A percentile compares a stretch with the other conserved stretches of the same genome.
Conservation (phyloP, 1,140 invertebrate species). For the Drosophila arawakana region DNA sequence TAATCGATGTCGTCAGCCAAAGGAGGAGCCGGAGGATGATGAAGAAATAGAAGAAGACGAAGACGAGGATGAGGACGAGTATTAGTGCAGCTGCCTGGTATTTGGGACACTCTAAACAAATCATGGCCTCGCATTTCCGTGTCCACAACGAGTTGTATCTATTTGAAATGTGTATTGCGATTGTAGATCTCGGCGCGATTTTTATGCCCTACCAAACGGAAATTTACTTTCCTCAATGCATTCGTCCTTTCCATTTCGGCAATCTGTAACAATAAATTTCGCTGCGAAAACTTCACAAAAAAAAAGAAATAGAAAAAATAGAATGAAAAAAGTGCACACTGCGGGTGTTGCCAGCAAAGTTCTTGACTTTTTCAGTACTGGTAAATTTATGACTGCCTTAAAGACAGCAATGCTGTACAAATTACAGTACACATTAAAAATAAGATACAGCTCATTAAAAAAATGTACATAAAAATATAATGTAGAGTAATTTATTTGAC, state of each 20-base stretch:
- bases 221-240: conserved; percentile 37
- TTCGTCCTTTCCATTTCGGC: conserved; percentile 20
- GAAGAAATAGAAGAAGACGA: neutral
- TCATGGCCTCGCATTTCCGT: conserved; percentile 40
- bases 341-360: conserved; percentile 8
- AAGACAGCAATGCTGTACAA: neutral
- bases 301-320: neutral
- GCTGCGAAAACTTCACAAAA: conserved; percentile 15
- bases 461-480: neutral
- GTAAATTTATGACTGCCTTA: neutral
- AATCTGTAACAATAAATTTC: conserved; percentile 62
- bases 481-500: neutral
- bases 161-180: conserved; percentile 41
- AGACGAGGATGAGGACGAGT: neutral
- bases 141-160: conserved; percentile 18
- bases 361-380: neutral
- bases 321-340: conserved; percentile 14
- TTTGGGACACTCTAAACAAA: conserved; percentile 32
- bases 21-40: conserved; percentile 1
- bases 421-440: neutral
- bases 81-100: conserved; percentile 1
- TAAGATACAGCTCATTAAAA: neutral
- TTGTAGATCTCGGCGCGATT: conserved; percentile 31
- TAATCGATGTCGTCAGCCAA: neutral
- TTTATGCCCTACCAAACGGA: conserved; percentile 35